These are phyloP conservation scores for Tachina lurida DNA, from an alignment of 2,888 invertebrate genomes.

Conservation along the genomic window DNA sequence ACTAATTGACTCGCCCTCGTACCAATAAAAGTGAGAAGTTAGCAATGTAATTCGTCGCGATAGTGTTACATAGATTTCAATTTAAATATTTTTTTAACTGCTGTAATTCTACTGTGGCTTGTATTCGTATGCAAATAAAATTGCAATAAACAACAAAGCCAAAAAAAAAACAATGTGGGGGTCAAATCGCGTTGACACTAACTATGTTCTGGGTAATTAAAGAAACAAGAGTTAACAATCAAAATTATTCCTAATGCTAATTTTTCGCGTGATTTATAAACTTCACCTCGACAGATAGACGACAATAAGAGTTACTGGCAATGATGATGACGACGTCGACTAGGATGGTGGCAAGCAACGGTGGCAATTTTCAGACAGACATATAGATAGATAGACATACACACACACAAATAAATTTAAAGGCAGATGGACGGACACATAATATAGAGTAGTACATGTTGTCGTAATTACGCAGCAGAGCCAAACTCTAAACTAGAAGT, in stretches of 20 bases:
- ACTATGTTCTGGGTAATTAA: constrained; percentile 70
- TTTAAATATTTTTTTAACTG: neutral
- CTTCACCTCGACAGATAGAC: constrained; percentile 61
- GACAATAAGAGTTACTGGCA: constrained; percentile 14
- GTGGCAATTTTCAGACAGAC: constrained; percentile 6
- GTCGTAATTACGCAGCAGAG: constrained; percentile 62
- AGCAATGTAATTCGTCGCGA: neutral
- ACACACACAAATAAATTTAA: constrained; percentile 23
- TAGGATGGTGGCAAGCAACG: neutral
- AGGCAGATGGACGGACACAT: no score
- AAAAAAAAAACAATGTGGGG: constrained; percentile 61
- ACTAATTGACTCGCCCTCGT: no score
- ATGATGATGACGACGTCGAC: neutral
- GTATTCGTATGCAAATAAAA: constrained; percentile 45
- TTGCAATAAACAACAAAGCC: constrained; percentile 49
- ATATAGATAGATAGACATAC: constrained; percentile 14
- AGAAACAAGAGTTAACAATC: constrained; percentile 68
- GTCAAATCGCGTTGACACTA: constrained; percentile 74
- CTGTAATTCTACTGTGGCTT: constrained; percentile 24
- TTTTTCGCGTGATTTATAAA: constrained; percentile 71
- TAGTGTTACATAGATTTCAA: neutral
- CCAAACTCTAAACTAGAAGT: constrained; percentile 36
- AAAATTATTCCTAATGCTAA: constrained; percentile 70
- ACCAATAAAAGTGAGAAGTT: neutral
- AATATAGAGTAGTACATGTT: constrained; percentile 31